Evolutionary conservation across 1,140 invertebrate species (phyloP), one percentile per base, ranked within the genome.

Genomic region (Homarus americanus): DNA sequence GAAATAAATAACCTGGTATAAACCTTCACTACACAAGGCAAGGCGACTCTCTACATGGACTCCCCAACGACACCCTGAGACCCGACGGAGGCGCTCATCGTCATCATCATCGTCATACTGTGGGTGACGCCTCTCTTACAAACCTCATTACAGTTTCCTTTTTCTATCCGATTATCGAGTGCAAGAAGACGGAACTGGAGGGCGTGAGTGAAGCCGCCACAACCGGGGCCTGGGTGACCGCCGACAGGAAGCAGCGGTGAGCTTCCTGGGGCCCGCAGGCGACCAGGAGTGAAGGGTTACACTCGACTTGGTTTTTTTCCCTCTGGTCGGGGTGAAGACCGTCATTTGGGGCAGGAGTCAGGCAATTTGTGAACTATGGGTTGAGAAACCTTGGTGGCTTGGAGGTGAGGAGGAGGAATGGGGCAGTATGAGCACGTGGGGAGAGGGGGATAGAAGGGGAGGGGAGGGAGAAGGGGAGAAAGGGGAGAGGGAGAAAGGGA

Each of bases 341-440:
- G 58, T 79, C 75, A 80, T 87, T 87, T 87, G 85, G 53, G 85
- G 85, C 85, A 87, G 34, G 66, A 15, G 85, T 87, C 85, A 87
- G 53, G 76, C 86, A 66, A 87, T 87, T 87, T 87, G 86, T 87
- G 86, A 87, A 87, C 86, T 87, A 87, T 87, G 86, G 76, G 40
- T 69, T 79, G 63, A 79, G 86, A 40, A 28, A 40, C 76, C 86
- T 80, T 40, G 1, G 12, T 1, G 53, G 15, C 15, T n/a, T n/a
- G n/a, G n/a, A n/a, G n/a, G n/a, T n/a, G n/a, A n/a, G n/a, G n/a
- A n/a, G n/a, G n/a, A n/a, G n/a, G n/a, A n/a, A n/a, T n/a, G n/a
- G n/a, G n/a, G n/a, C n/a, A n/a, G n/a, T n/a, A n/a, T n/a, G n/a
- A n/a, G n/a, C 1, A n/a, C 0, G 2, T 3, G 28, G 40, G 38